phyloP scores from a whole-genome alignment of 2,797 vertebrate genomes.

The Esox masquinongy region DNA sequence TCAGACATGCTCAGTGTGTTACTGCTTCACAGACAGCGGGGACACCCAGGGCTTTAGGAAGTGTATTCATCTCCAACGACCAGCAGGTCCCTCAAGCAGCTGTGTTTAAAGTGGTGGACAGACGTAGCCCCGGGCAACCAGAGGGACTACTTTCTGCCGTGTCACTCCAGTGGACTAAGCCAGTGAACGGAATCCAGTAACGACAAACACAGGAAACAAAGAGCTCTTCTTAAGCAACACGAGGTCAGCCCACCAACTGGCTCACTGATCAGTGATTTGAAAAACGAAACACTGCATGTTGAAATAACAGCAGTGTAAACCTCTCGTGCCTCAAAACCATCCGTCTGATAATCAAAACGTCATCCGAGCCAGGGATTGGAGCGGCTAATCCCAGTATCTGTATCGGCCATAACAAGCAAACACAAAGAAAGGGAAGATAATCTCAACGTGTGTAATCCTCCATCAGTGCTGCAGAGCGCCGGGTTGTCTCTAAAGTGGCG shows the following conservation, averaged over 20 bases:
- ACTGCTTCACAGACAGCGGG: conserved; percentile 16
- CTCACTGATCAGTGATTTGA: background rate
- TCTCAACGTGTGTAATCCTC: conserved; percentile 33
- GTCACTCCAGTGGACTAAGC: conserved; percentile 47
- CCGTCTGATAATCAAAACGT: conserved; percentile 25
- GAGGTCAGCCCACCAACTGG: background rate
- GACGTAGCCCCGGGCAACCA: conserved; percentile 47
- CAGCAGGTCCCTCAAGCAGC: conserved; percentile 21
- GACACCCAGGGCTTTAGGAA: conserved; percentile 33
- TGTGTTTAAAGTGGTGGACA: conserved; percentile 26
- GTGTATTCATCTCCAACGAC: conserved; percentile 15
- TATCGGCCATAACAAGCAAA: conserved; percentile 63
- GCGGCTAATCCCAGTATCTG: conserved; percentile 61
- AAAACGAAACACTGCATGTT: background rate
- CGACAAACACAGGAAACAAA: conserved; percentile 45
- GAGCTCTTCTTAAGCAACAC: conserved; percentile 3
- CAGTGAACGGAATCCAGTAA: conserved; percentile 38
- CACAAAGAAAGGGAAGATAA: conserved; percentile 59
- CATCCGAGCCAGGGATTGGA: conserved; percentile 50
- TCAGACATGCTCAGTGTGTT: background rate
- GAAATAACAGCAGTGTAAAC: conserved; percentile 33
- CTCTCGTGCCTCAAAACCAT: conserved; percentile 41
- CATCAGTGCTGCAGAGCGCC: background rate
- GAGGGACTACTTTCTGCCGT: conserved; percentile 40
- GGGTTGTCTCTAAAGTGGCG: conserved; percentile 15